phyloP scores from a whole-genome alignment of 1,140 invertebrate species.

The Heliconius himera region DNA sequence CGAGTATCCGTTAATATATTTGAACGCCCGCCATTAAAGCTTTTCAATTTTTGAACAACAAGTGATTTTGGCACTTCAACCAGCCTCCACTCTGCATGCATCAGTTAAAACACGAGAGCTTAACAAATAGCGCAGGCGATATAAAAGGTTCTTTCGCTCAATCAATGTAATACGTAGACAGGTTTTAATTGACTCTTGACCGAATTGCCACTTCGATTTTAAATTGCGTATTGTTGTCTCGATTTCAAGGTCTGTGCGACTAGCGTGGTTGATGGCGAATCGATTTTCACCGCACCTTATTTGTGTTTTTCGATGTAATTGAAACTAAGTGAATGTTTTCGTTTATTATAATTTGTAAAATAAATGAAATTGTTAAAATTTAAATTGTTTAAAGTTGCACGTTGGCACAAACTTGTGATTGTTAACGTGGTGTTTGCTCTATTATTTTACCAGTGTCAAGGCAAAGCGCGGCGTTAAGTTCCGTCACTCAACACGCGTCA shows the following conservation, averaged over 20 bases:
- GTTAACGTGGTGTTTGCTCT: too few species aligned
- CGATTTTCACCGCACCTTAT: slow-evolving; percentile 14
- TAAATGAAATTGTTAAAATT: background rate
- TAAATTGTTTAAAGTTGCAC: too few species aligned
- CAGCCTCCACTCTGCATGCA: background rate
- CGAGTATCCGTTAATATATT: background rate
- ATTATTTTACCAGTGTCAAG: too few species aligned
- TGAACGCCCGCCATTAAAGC: background rate
- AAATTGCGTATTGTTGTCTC: slow-evolving; percentile 44
- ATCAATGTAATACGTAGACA: slow-evolving; percentile 27
- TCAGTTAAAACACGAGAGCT: slow-evolving; percentile 15
- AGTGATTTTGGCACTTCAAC: slow-evolving; percentile 21
- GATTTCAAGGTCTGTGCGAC: slow-evolving; percentile 39
- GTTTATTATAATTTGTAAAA: background rate
- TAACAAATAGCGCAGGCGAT: slow-evolving; percentile 20
- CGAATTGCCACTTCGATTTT: slow-evolving; percentile 42
- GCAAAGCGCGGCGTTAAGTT: too few species aligned
- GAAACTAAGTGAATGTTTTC: background rate
- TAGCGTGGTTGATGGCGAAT: slow-evolving; percentile 28
- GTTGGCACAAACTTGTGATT: too few species aligned
- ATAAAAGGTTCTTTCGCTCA: slow-evolving; percentile 29
- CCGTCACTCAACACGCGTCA: too few species aligned
- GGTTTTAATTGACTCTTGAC: slow-evolving; percentile 44
- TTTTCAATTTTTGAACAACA: background rate
- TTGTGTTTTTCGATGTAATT: background rate